Evolutionary conservation across 2,113 vertebrate genomes (phyloP).

Genomic region (Sapayoa aenigma): DNA sequence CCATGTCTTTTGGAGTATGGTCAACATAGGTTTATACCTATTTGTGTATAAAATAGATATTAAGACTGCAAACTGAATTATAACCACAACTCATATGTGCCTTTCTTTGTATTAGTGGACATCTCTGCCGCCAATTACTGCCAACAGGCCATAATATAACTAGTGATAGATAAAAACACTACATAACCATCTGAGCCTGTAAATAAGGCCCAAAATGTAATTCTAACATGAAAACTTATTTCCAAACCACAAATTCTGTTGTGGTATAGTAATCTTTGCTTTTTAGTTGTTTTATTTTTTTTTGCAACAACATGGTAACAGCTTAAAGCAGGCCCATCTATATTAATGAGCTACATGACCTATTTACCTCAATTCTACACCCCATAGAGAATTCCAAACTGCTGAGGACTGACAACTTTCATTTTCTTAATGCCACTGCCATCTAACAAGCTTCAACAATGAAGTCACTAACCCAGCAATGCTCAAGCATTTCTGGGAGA

Average conservation of each 20-base stretch:
- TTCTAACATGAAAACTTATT: not conserved
- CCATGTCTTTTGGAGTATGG: not conserved
- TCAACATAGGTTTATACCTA: not conserved
- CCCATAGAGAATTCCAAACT: not conserved
- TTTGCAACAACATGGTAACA: not conserved
- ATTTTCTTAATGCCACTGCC: conserved; percentile 25
- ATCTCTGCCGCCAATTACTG: not conserved
- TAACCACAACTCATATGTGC: not conserved
- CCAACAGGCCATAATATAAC: not conserved
- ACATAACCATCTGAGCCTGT: not conserved
- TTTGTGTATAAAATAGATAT: not conserved
- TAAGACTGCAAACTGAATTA: not conserved
- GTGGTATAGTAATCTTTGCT: not conserved
- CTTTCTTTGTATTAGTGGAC: not conserved
- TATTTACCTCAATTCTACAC: not conserved
- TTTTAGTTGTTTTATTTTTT: not conserved
- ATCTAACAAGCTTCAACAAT: not conserved
- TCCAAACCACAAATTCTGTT: not conserved
- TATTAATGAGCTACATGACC: not conserved
- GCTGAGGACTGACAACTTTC: not conserved
- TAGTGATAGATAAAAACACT: fast-evolving
- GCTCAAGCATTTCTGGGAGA: not conserved
- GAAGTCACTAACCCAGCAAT: not conserved
- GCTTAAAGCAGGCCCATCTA: not conserved
- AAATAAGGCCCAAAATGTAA: not conserved